Evolutionary conservation across 2,888 invertebrate species (phyloP), one percentile per base, ranked within the genome.

Genomic region (Melanostoma scalare): DNA sequence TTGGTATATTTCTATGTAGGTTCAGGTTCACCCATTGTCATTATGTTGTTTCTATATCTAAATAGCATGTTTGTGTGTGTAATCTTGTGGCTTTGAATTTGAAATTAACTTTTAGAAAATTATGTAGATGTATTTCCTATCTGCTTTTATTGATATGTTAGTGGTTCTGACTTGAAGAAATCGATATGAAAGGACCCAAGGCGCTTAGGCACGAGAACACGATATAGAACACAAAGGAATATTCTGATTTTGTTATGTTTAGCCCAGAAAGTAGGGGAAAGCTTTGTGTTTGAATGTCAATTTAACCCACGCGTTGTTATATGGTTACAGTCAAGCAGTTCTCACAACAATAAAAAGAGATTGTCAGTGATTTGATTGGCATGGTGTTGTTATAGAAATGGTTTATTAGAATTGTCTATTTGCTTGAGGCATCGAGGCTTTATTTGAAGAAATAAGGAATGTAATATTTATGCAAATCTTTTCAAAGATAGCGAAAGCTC

Each of bases 41-140:
- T 44, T 44, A 9, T 42, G 33, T 35, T 33, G 8, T 52, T 35
- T 67, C 40, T 40, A 42, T 0, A 8, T 46, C 10, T 3, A 10
- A 61, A 63, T 63, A 2, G 10, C 44, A 10, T 31, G 33, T 44
- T n/a, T 20, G 6, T 58, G 33, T 58, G 42, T 31, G 10, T 3
- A 58, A 9, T 58, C 4, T 20, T 5, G 35, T 6, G 50, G 42
- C 55, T 69, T 68, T 20, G 61, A 63, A 69, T 69, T 63, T 56
- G 33, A 76, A 76, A 76, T 63, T 63, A 69, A 40, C 69, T 31
- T 56, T 53, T 1, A 44, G 20, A 33, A 8, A 48, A 9, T n/a
- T 9, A 5, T 55, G 6, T 31, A 42, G 44, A 31, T 60, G 10
- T 53, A n/a, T n/a, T 36, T 5, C 36, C 31, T 44, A 8, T 60